phyloP scores from a whole-genome alignment of 2,888 invertebrate species.

The Agrotis clavis region DNA sequence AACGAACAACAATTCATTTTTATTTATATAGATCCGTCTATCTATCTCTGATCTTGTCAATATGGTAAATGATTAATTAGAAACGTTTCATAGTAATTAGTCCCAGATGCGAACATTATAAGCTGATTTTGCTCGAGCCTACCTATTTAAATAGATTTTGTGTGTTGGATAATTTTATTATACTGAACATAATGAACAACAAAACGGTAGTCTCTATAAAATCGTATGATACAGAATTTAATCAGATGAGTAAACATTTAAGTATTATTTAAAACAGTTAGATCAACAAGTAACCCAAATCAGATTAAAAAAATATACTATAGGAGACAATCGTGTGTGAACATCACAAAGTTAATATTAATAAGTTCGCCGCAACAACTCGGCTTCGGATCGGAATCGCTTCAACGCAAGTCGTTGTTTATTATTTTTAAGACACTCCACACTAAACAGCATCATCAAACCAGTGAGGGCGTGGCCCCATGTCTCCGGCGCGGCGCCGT shows the following conservation, averaged over 20 bases:
- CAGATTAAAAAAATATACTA: slow-evolving; percentile 35
- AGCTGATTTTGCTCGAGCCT: not conserved
- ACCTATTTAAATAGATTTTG: not conserved
- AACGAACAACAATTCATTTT: too few species aligned
- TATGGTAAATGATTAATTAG: not conserved
- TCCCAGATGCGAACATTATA: not conserved
- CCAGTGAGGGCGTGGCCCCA: too few species aligned
- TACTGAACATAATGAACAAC: slow-evolving; percentile 43
- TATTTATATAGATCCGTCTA: too few species aligned
- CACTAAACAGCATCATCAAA: not conserved
- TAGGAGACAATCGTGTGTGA: slow-evolving; percentile 38
- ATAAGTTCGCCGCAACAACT: slow-evolving; percentile 23
- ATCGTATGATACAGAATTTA: slow-evolving; percentile 29
- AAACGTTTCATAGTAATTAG: too few species aligned
- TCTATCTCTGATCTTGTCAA: not conserved
- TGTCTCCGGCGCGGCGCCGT: too few species aligned
- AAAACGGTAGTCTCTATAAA: slow-evolving; percentile 46
- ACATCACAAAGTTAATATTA: slow-evolving; percentile 40
- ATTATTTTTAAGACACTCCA: not conserved
- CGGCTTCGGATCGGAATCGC: slow-evolving; percentile 20
- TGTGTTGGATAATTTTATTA: not conserved
- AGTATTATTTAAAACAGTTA: slow-evolving; percentile 11
- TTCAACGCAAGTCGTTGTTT: not conserved
- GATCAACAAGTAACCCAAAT: slow-evolving; percentile 28
- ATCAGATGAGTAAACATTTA: slow-evolving; percentile 27